Evolutionary conservation across 64 coral and sea anemone species (phyloP).

Genomic region (Catalaphyllia jardinei): DNA sequence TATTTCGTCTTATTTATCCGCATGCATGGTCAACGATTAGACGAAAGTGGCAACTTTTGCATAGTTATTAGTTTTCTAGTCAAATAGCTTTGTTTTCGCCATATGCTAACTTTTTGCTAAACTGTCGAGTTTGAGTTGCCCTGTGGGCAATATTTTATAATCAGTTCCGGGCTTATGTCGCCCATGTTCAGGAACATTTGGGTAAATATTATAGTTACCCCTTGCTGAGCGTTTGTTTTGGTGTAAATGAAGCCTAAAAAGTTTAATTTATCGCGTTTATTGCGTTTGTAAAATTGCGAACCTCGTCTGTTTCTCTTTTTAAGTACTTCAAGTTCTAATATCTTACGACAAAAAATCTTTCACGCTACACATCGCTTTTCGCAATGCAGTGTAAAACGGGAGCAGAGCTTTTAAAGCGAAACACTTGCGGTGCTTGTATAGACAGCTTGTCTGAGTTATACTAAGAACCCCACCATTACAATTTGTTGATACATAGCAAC

Average conservation of each 20-base stretch:
- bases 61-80: not conserved
- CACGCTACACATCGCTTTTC: not conserved
- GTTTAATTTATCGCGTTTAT: not conserved
- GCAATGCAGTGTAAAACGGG: not conserved
- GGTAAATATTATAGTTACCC: not conserved
- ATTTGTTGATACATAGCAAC: not conserved
- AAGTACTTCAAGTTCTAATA: no score
- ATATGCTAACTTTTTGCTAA: not conserved
- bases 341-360: not conserved
- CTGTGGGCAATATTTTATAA: no score
- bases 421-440: not conserved
- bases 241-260: not conserved
- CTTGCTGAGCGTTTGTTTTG: not conserved
- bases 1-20: not conserved
- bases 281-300: not conserved
- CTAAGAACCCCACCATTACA: not conserved
- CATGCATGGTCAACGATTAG: not conserved
- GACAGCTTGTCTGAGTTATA: not conserved
- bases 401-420: not conserved
- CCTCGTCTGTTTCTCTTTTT: no score
- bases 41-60: not conserved
- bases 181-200: not conserved
- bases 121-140: not conserved
- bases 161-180: not conserved
- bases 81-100: not conserved